Evolutionary conservation across 2,113 vertebrate genomes (phyloP).

Genomic region (Chaetorhynchus papuensis): DNA sequence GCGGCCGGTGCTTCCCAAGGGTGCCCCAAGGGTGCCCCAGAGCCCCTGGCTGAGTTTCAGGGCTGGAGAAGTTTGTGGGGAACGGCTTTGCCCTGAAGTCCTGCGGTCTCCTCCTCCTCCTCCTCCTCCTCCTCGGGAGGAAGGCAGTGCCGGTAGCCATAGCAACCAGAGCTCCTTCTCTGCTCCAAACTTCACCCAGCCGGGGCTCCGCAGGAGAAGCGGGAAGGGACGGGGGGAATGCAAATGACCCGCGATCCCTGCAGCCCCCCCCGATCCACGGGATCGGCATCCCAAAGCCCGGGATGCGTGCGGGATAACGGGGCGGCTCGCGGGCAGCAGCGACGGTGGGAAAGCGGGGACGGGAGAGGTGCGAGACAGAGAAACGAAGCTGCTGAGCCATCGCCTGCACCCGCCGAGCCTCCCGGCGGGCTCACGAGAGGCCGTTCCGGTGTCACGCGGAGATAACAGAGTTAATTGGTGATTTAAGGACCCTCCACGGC

Average conservation of each 20-base stretch:
- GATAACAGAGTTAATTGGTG: background rate
- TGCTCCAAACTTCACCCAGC: background rate
- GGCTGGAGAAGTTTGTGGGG: background rate
- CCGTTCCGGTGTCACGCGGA: background rate
- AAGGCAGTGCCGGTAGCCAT: slow-evolving; percentile 24
- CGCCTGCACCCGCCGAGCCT: background rate
- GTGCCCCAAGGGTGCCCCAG: background rate
- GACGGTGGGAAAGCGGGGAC: background rate
- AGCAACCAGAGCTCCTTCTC: slow-evolving; percentile 9
- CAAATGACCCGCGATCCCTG: background rate
- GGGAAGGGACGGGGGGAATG: background rate
- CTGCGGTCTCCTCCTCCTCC: background rate
- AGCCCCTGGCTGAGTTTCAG: background rate
- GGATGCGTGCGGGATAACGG: background rate
- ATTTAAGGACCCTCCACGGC: background rate
- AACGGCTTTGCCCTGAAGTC: background rate
- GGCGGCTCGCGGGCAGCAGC: background rate
- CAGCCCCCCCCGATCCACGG: background rate
- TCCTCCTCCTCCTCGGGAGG: background rate
- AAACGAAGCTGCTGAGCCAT: background rate
- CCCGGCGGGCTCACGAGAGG: background rate
- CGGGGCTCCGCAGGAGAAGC: background rate
- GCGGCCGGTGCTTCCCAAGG: fast-evolving
- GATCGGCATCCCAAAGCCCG: background rate
- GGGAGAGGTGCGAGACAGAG: background rate